Evolutionary conservation across 2,888 invertebrate genomes (phyloP).

Genomic region (Eupithecia inturbata): DNA sequence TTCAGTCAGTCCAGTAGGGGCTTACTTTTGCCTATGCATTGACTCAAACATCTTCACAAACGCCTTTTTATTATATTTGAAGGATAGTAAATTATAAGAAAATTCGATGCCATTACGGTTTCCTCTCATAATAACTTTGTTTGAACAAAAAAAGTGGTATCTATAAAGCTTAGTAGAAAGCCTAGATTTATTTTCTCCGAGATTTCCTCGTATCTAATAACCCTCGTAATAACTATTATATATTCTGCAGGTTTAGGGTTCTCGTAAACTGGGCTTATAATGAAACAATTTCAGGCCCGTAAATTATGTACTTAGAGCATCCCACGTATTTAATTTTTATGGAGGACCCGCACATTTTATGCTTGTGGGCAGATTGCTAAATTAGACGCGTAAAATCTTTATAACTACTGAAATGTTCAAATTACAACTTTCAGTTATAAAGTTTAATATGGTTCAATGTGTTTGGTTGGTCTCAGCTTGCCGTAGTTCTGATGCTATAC

Average conservation of each 20-base stretch:
- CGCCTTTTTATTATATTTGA: not conserved
- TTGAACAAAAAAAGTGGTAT: not conserved
- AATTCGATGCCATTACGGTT: not conserved
- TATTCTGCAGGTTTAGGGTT: not conserved
- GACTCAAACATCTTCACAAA: not conserved
- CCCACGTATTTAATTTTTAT: slow-evolving; percentile 26
- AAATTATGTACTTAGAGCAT: slow-evolving; percentile 17
- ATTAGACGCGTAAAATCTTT: slow-evolving; percentile 11
- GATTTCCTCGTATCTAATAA: slow-evolving; percentile 1
- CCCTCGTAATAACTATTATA: slow-evolving; percentile 5
- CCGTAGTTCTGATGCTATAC: not conserved
- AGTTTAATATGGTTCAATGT: not conserved
- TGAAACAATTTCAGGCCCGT: slow-evolving; percentile 26
- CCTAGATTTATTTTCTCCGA: slow-evolving; percentile 1
- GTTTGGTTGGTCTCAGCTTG: not conserved
- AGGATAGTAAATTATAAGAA: not conserved
- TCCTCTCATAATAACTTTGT: not conserved
- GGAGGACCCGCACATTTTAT: slow-evolving; percentile 20
- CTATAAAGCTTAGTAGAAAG: not conserved
- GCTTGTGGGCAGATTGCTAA: slow-evolving; percentile 24
- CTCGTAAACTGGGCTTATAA: slow-evolving; percentile 25
- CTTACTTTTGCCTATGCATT: not conserved
- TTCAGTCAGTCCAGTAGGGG: not conserved
- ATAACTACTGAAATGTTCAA: slow-evolving; percentile 11
- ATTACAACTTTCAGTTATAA: slow-evolving; percentile 3